phyloP scores from a whole-genome alignment of 2,888 invertebrate species.

The Melieria omissa region DNA sequence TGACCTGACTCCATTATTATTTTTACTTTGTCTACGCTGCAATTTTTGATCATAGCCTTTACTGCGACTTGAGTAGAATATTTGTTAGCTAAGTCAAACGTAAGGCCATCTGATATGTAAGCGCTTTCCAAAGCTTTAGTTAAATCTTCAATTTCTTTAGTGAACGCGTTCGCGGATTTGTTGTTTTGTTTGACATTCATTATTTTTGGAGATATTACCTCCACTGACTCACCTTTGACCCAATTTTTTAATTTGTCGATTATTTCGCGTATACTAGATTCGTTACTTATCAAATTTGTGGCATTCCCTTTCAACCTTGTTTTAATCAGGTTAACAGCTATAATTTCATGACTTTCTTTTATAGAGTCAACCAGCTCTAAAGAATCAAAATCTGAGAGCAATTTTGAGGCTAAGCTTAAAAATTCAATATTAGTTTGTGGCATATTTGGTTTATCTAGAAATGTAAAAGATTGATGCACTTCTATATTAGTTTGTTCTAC shows the following conservation, averaged over 20 bases:
- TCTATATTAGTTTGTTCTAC: neutral
- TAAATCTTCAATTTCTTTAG: conserved; percentile 28
- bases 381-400: conserved; percentile 2
- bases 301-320: conserved; percentile 14
- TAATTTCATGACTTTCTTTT: conserved; percentile 12
- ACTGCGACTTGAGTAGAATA: conserved; percentile 36
- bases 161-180: conserved; percentile 19
- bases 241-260: conserved; percentile 6
- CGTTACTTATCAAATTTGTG: conserved; percentile 15
- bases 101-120: conserved; percentile 31
- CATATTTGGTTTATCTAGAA: neutral
- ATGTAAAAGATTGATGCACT: too few species aligned
- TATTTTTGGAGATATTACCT: conserved; percentile 13
- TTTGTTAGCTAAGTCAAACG: conserved; percentile 26
- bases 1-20: conserved; percentile 38
- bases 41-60: conserved; percentile 35
- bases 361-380: conserved; percentile 10
- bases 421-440: neutral
- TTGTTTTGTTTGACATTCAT: conserved; percentile 18
- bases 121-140: conserved; percentile 34
- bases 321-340: conserved; percentile 12
- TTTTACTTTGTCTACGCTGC: conserved; percentile 28
- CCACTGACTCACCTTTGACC: conserved; percentile 13
- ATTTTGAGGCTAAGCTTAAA: neutral
- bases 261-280: conserved; percentile 13